Conservation (phyloP, 2,888 invertebrate species). For the Scelioninae gen. 1 region DNA sequence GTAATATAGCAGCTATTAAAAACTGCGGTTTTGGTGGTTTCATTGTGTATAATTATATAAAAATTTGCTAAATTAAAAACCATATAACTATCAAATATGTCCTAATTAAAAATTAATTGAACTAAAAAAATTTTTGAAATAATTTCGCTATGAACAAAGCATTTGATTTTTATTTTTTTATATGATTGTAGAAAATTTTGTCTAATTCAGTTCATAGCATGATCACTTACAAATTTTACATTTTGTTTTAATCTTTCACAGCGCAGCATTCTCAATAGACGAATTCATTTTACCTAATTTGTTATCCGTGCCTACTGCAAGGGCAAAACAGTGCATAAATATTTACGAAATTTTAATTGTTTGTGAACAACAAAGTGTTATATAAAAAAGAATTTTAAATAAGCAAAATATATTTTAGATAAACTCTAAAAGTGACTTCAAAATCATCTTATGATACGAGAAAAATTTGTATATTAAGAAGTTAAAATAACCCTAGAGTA, state of each 20-base stretch:
- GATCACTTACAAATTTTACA: constrained; percentile 83
- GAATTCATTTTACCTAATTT: constrained; percentile 82
- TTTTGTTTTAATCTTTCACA: constrained; percentile 79
- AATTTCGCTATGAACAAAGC: constrained; percentile 51
- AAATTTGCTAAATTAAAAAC: constrained; percentile 24
- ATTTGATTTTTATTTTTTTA: constrained; percentile 21
- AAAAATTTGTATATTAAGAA: too few relatives aligned
- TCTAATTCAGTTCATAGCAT: constrained; percentile 75
- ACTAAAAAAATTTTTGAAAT: constrained; percentile 31
- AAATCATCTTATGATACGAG: too few relatives aligned
- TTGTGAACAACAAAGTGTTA: constrained; percentile 2
- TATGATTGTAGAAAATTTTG: constrained; percentile 22
- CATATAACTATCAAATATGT: not conserved
- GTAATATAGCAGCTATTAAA: constrained; percentile 2
- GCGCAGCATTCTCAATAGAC: constrained; percentile 82
- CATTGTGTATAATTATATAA: not conserved
- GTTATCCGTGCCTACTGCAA: constrained; percentile 83
- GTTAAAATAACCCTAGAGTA: too few relatives aligned
- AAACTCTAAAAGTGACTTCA: too few relatives aligned
- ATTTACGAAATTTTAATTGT: constrained; percentile 10
- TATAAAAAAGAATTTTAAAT: too few relatives aligned
- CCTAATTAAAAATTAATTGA: constrained; percentile 10
- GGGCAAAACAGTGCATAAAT: constrained; percentile 73
- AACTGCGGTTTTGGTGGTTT: not conserved
- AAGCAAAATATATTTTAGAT: too few relatives aligned